These are phyloP conservation scores for Emys orbicularis DNA, from an alignment of 2,797 vertebrate species.

Conservation along the genomic window DNA sequence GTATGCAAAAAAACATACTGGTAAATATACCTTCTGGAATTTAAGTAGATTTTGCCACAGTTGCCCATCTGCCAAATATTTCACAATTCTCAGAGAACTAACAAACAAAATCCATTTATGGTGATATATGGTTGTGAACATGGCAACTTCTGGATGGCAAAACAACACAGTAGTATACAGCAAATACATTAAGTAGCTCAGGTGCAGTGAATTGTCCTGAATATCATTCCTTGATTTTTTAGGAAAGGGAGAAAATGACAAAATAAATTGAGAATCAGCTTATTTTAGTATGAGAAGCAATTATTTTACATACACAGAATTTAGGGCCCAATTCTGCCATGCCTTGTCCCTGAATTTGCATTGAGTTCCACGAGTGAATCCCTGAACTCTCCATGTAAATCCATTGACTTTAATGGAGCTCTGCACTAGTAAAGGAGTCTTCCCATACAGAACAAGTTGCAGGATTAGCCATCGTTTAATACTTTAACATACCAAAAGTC, in stretches of 20 bases:
- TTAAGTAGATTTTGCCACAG: not conserved
- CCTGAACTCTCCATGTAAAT: not conserved
- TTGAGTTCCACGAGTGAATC: fast-evolving
- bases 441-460: not conserved
- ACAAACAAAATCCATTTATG: not conserved
- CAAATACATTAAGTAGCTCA: not conserved
- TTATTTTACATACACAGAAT: fast-evolving
- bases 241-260: not conserved
- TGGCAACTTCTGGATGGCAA: not conserved
- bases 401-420: not conserved
- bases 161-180: not conserved
- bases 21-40: not conserved
- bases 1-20: not conserved
- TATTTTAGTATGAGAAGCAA: not conserved
- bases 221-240: not conserved
- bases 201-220: fast-evolving
- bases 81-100: fast-evolving
- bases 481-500: not conserved
- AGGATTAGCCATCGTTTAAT: fast-evolving
- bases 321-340: not conserved
- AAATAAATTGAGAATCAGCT: not conserved
- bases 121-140: not conserved
- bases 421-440: not conserved
- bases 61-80: not conserved
- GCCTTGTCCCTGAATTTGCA: not conserved